Evolutionary conservation across 2,888 invertebrate species (phyloP).

Genomic region (Aphidius colemani): DNA sequence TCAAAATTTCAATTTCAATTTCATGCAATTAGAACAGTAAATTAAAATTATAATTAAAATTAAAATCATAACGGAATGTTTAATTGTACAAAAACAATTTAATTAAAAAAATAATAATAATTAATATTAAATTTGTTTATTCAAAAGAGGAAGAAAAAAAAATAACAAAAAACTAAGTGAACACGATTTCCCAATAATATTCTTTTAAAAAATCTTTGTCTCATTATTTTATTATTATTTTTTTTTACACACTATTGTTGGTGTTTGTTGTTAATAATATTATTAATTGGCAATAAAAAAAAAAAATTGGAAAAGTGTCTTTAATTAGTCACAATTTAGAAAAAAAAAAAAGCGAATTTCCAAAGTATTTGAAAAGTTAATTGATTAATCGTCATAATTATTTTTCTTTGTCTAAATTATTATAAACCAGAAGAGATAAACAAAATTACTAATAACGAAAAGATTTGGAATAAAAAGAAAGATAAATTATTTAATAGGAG

Average conservation of each 20-base stretch:
- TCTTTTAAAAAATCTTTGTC: slow-evolving; percentile 4
- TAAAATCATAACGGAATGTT: slow-evolving; percentile 17
- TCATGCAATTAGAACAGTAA: slow-evolving; percentile 6
- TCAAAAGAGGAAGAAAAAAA: neutral
- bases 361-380: too few species aligned
- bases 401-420: too few species aligned
- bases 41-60: neutral
- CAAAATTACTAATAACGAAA: neutral
- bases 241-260: neutral
- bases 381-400: too few species aligned
- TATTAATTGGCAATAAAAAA: too few species aligned
- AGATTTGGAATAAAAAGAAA: neutral
- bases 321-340: too few species aligned
- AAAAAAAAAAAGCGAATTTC: too few species aligned
- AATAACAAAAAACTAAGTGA: neutral
- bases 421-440: too few species aligned
- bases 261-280: too few species aligned
- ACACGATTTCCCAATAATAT: neutral
- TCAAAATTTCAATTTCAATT: neutral
- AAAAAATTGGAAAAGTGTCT: too few species aligned
- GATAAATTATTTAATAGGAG: neutral
- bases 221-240: neutral
- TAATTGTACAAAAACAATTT: slow-evolving; percentile 9
- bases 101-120: neutral
- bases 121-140: too few species aligned